phyloP scores from a whole-genome alignment of 2,888 invertebrate species.

The Cataglyphis albicans region DNA sequence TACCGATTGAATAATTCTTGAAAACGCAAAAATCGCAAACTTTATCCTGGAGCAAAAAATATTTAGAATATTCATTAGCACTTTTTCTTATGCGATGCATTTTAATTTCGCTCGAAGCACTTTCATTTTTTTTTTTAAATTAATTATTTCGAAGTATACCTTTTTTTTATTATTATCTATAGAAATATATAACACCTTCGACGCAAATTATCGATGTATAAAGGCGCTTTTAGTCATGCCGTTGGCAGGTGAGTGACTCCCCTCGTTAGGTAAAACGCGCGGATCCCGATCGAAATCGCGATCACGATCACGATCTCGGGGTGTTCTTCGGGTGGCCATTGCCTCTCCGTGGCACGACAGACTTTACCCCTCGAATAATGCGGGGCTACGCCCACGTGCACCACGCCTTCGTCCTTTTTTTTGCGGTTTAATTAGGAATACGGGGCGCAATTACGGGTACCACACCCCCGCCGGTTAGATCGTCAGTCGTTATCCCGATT shows the following conservation, averaged over 20 bases:
- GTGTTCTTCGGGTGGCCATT: conserved; percentile 66
- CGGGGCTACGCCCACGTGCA: conserved; percentile 79
- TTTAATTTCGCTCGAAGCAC: background rate
- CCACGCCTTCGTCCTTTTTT: conserved; percentile 80
- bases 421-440: conserved; percentile 76
- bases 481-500: conserved; percentile 65
- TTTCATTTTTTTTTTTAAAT: conserved; percentile 2
- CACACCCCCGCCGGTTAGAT: conserved; percentile 73
- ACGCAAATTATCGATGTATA: conserved; percentile 22
- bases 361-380: conserved; percentile 78
- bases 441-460: conserved; percentile 74
- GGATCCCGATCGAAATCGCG: conserved; percentile 42
- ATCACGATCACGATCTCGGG: conserved; percentile 56
- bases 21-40: background rate
- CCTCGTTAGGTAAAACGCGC: conserved; percentile 68
- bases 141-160: background rate
- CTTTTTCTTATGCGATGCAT: background rate
- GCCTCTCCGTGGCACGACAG: conserved; percentile 66
- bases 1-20: background rate
- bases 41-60: background rate
- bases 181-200: conserved; percentile 28
- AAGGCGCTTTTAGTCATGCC: conserved; percentile 47
- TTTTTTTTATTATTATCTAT: conserved; percentile 4
- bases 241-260: conserved; percentile 75
- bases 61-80: background rate